Conservation (phyloP, 2,797 vertebrate species). For the Pachyuromys duprasi region DNA sequence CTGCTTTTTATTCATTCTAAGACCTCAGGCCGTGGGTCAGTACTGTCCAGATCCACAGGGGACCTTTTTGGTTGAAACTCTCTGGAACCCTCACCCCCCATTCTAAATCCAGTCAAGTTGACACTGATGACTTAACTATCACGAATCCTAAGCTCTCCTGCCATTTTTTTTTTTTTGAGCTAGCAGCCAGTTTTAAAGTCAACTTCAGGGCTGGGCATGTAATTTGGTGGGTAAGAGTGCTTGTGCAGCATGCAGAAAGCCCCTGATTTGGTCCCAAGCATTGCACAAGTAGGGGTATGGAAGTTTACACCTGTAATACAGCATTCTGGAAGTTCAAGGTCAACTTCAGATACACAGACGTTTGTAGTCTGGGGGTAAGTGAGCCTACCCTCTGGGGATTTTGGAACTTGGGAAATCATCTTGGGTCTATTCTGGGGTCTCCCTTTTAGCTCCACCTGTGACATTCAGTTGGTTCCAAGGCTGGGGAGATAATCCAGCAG, state of each 20-base stretch:
- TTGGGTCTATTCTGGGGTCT: not conserved
- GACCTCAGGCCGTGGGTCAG: not conserved
- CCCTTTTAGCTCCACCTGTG: not conserved
- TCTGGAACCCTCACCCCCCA: not conserved
- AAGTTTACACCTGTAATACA: not conserved
- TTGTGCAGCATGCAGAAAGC: too few relatives aligned
- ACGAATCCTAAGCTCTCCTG: not conserved
- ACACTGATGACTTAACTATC: not conserved
- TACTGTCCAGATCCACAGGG: too few relatives aligned
- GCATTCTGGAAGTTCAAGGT: not conserved
- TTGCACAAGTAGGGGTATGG: not conserved
- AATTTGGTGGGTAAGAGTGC: too few relatives aligned
- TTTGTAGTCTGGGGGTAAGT: not conserved
- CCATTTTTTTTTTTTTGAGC: not conserved
- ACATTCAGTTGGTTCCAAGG: not conserved
- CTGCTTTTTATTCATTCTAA: too few relatives aligned
- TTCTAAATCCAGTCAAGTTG: not conserved
- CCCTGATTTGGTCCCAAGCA: not conserved
- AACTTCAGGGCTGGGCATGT: not conserved
- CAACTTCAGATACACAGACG: not conserved
- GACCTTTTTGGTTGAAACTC: not conserved
- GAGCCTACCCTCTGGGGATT: not conserved
- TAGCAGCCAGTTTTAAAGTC: not conserved
- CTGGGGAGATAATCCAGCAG: not conserved
- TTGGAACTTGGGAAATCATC: not conserved